A percentile compares a stretch with the other conserved stretches of the same genome.
phyloP scores from a whole-genome alignment of 2,888 invertebrate species.

The Ennomos erosarius region DNA sequence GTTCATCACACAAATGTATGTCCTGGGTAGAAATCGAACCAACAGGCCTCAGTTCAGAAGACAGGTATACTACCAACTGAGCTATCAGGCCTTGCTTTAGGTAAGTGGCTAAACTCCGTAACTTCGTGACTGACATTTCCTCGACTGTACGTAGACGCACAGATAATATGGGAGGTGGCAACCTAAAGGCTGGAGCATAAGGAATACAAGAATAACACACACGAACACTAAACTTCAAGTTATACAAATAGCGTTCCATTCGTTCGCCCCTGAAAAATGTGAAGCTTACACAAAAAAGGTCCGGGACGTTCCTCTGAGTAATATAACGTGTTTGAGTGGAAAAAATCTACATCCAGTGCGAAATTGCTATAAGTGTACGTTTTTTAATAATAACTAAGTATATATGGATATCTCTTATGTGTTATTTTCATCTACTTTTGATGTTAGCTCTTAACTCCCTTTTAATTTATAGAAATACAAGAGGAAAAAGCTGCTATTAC shows the following conservation, averaged over 20 bases:
- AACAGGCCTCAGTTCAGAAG: too few species aligned
- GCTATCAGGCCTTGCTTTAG: too few species aligned
- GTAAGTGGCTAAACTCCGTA: too few species aligned
- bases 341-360: slow-evolving; percentile 30
- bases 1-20: too few species aligned
- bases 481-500: slow-evolving; percentile 58
- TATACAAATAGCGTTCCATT: slow-evolving; percentile 72
- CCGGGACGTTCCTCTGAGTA: slow-evolving; percentile 51
- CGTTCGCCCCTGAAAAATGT: slow-evolving; percentile 68
- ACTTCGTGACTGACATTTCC: background rate
- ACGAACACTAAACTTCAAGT: slow-evolving; percentile 49
- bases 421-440: too few species aligned
- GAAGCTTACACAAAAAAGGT: slow-evolving; percentile 62
- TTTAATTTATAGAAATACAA: slow-evolving; percentile 34
- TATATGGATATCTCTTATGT: too few species aligned
- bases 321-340: slow-evolving; percentile 61
- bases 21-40: too few species aligned
- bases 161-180: slow-evolving; percentile 5
- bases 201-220: slow-evolving; percentile 22
- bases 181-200: slow-evolving; percentile 35
- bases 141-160: slow-evolving; percentile 4
- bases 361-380: too few species aligned
- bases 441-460: background rate
- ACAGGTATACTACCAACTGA: too few species aligned
- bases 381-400: too few species aligned